A percentile compares a stretch with the other conserved stretches of the same genome.
Evolutionary conservation across 2,888 invertebrate genomes (phyloP).

Genomic region (Ferdinandea cuprea): DNA sequence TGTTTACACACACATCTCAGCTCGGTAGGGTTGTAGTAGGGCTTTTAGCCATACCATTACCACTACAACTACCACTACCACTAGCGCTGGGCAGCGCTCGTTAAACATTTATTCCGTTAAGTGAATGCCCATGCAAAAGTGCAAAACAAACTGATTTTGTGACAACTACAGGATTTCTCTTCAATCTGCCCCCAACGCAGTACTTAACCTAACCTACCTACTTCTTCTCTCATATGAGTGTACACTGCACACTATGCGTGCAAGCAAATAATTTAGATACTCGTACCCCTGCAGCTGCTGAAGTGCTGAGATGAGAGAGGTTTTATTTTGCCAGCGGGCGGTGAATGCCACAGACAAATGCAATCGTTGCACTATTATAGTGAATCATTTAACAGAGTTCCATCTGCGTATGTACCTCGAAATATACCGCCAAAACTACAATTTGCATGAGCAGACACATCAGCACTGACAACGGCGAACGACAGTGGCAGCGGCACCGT

Average conservation of each 20-base stretch:
- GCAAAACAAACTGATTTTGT: slow-evolving; percentile 74
- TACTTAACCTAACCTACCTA: background rate
- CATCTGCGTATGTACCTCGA: slow-evolving; percentile 61
- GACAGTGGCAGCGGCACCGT: too few relatives aligned
- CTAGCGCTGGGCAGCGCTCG: slow-evolving; percentile 1
- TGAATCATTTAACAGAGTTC: slow-evolving; percentile 66
- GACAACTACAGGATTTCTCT: slow-evolving; percentile 68
- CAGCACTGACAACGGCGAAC: slow-evolving; percentile 41
- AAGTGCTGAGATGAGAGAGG: slow-evolving; percentile 23
- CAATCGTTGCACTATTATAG: slow-evolving; percentile 45
- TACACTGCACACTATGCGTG: slow-evolving; percentile 48
- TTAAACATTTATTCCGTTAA: slow-evolving; percentile 66
- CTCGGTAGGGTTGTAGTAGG: too few relatives aligned
- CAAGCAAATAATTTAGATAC: slow-evolving; percentile 58
- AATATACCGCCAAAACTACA: slow-evolving; percentile 59
- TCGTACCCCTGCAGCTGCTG: slow-evolving; percentile 4
- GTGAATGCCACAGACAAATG: slow-evolving; percentile 16
- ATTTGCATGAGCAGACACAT: slow-evolving; percentile 71
- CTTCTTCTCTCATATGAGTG: too few relatives aligned
- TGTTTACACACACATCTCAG: slow-evolving; percentile 66
- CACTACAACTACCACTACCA: background rate
- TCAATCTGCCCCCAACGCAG: slow-evolving; percentile 53
- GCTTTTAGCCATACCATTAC: slow-evolving; percentile 3
- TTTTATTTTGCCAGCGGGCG: slow-evolving; percentile 14
- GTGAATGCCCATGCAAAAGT: slow-evolving; percentile 59